Evolutionary conservation across 2,113 vertebrate species (phyloP).

Genomic region (Clarias gariepinus): DNA sequence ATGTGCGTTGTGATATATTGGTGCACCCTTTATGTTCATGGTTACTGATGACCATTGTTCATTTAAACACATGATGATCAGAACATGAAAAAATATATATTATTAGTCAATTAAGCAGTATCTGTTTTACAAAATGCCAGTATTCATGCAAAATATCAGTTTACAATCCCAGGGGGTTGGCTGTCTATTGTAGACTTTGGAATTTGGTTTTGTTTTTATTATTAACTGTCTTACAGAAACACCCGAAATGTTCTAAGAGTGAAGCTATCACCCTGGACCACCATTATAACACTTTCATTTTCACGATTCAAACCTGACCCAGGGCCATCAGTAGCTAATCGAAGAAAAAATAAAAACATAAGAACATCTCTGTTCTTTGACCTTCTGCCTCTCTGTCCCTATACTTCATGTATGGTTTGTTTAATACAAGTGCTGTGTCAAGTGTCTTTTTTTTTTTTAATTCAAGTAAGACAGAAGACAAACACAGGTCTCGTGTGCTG

Average conservation of each 20-base stretch:
- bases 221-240: neutral
- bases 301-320: neutral
- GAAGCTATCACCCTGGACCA: neutral
- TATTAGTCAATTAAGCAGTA: neutral
- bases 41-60: neutral
- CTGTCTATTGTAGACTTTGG: neutral
- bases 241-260: neutral
- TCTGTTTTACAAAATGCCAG: neutral
- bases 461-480: constrained; percentile 67
- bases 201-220: neutral
- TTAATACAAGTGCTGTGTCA: constrained; percentile 62
- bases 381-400: constrained; percentile 38
- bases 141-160: neutral
- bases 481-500: constrained; percentile 63
- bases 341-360: neutral
- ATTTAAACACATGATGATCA: neutral
- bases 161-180: neutral
- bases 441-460: constrained; percentile 57
- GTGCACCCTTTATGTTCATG: neutral
- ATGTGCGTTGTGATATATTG: neutral
- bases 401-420: constrained; percentile 59
- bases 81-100: neutral
- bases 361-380: constrained; percentile 9
- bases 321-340: neutral
- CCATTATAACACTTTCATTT: neutral